phyloP scores from a whole-genome alignment of 2,888 invertebrate species.

The Polydrusus tereticollis region DNA sequence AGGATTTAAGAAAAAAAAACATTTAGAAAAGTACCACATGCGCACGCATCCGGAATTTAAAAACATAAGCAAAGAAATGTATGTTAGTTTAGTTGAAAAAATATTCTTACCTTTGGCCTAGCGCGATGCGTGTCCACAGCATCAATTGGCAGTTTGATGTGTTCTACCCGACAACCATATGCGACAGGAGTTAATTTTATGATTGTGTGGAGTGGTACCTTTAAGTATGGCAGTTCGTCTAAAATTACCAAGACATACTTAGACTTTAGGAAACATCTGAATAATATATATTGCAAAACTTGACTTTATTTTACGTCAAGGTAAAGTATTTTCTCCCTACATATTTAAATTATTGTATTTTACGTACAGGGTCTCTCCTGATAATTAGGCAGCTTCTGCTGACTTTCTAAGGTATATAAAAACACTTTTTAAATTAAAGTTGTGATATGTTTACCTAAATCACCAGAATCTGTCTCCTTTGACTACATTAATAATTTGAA shows the following conservation, averaged over 20 bases:
- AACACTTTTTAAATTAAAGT: too few relatives aligned
- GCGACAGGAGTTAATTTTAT: constrained; percentile 98
- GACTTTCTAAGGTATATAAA: too few relatives aligned
- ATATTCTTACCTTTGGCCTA: constrained; percentile 79
- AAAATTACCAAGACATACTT: constrained; percentile 56
- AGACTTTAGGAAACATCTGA: too few relatives aligned
- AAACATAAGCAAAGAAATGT: neutral
- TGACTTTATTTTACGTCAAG: too few relatives aligned
- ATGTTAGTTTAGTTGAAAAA: neutral
- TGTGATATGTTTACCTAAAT: too few relatives aligned
- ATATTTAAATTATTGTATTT: too few relatives aligned
- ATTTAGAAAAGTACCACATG: constrained; percentile 27
- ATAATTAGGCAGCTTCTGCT: too few relatives aligned
- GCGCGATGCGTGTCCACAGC: constrained; percentile 97
- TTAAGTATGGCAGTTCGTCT: constrained; percentile 91
- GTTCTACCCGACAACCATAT: constrained; percentile 97
- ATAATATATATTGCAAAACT: too few relatives aligned
- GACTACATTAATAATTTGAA: too few relatives aligned
- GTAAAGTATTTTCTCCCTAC: too few relatives aligned
- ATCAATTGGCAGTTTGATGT: constrained; percentile 90
- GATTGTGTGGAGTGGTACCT: constrained; percentile 94
- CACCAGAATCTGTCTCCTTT: too few relatives aligned
- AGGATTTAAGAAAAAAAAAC: constrained; percentile 55
- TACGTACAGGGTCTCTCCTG: too few relatives aligned
- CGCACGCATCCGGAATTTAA: neutral